Conservation (phyloP, 1,140 invertebrate species). For the Hetaerina americana region DNA sequence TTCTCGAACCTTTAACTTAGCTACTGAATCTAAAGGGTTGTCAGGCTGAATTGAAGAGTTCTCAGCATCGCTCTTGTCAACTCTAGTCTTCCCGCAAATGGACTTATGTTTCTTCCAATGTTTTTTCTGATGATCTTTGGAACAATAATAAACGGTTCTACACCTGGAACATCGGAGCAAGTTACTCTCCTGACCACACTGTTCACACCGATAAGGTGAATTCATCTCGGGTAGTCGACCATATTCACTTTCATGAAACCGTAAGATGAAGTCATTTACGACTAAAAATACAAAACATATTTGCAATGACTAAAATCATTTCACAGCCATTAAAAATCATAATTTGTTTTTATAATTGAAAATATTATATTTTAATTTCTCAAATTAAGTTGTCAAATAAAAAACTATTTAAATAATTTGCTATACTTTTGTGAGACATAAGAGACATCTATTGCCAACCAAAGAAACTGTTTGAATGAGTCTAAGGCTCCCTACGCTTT, state of each 20-base stretch:
- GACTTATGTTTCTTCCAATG: slow-evolving; percentile 63
- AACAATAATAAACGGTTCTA: slow-evolving; percentile 58
- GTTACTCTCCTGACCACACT: slow-evolving; percentile 51
- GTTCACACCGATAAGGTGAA: slow-evolving; percentile 34
- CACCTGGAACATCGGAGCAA: slow-evolving; percentile 59
- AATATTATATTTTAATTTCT: not conserved
- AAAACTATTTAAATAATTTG: not conserved
- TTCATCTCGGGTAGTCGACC: not conserved
- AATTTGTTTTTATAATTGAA: not conserved
- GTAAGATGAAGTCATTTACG: not conserved
- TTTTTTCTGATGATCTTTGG: slow-evolving; percentile 57
- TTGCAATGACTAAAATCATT: not conserved
- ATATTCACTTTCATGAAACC: not conserved
- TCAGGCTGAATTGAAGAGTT: not conserved
- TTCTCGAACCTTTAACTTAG: not conserved
- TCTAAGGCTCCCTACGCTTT: too few species aligned
- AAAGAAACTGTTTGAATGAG: too few species aligned
- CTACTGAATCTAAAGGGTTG: not conserved
- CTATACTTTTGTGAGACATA: too few species aligned
- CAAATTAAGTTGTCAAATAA: not conserved
- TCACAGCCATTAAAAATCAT: not conserved
- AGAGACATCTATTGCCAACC: too few species aligned
- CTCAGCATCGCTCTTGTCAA: not conserved
- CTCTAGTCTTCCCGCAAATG: slow-evolving; percentile 1
- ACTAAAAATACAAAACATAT: not conserved